phyloP scores from a whole-genome alignment of 2,888 invertebrate genomes.

The Dryobota labecula region DNA sequence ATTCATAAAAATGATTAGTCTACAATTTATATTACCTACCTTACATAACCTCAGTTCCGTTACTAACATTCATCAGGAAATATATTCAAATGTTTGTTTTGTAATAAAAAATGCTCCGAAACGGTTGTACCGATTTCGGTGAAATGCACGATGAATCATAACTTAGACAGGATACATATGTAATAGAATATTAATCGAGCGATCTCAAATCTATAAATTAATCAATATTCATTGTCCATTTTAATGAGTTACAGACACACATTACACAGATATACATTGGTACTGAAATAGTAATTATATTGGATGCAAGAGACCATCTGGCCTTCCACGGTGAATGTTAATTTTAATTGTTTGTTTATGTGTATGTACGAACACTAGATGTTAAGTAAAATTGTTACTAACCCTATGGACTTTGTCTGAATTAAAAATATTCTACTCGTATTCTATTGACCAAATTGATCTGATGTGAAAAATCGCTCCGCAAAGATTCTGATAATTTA shows the following conservation, averaged over 20 bases:
- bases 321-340: no score
- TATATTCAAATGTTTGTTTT: constrained; percentile 1
- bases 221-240: constrained; percentile 4
- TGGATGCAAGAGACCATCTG: not conserved
- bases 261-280: no score
- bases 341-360: no score
- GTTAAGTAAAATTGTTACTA: no score
- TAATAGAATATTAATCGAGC: constrained; percentile 39
- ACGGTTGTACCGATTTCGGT: constrained; percentile 28
- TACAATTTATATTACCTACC: not conserved
- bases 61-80: constrained; percentile 4
- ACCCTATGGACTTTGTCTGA: no score
- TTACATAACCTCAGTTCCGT: not conserved
- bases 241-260: constrained; percentile 1
- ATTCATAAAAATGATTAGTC: not conserved
- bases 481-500: not conserved
- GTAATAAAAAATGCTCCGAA: constrained; percentile 21
- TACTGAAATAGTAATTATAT: not conserved
- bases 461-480: not conserved
- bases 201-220: constrained; percentile 15
- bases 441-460: not conserved
- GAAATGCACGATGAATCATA: constrained; percentile 43
- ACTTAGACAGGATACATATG: constrained; percentile 19
- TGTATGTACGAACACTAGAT: no score
- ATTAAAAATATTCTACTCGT: no score